A percentile compares a stretch with the other conserved stretches of the same genome.
phyloP scores from a whole-genome alignment of 92 coral and sea anemone genomes.

The Parazoanthus swiftii region DNA sequence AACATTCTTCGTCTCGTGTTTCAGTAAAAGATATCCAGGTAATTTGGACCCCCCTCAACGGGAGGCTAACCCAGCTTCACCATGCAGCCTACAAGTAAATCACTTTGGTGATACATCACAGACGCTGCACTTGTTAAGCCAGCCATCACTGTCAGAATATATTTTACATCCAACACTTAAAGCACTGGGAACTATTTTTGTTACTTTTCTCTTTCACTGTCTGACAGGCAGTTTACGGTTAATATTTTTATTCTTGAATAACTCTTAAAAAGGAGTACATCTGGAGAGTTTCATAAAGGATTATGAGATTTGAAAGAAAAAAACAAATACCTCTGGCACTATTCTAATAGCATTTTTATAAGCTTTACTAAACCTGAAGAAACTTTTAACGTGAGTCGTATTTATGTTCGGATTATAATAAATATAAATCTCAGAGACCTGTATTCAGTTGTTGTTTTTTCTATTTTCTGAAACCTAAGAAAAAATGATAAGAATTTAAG shows the following conservation, averaged over 20 bases:
- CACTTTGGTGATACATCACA: constrained; percentile 8
- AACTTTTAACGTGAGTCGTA: background rate
- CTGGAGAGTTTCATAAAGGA: constrained; percentile 39
- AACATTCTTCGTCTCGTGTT: constrained; percentile 1
- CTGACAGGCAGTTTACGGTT: background rate
- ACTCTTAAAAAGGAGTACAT: constrained; percentile 8
- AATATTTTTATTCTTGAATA: background rate
- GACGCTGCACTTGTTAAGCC: background rate
- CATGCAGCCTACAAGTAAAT: background rate
- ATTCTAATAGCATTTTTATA: constrained; percentile 32
- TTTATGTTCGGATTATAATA: constrained; percentile 10
- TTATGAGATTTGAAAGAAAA: constrained; percentile 16
- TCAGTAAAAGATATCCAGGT: constrained; percentile 5
- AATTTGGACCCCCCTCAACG: constrained; percentile 9
- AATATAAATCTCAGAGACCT: background rate
- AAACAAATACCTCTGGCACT: constrained; percentile 33
- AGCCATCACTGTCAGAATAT: background rate
- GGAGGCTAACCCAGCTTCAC: background rate
- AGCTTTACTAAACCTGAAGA: constrained; percentile 18
- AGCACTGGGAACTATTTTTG: background rate
- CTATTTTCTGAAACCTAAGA: background rate
- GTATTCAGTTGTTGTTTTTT: constrained; percentile 16
- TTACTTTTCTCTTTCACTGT: background rate
- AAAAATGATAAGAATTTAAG: background rate
- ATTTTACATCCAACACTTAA: background rate